Percentiles rank a stretch among this genome's conserved stretches.
Evolutionary conservation across 1,140 invertebrate genomes (phyloP).

Genomic region (roundworm (Caenorhabditis elegans)): DNA sequence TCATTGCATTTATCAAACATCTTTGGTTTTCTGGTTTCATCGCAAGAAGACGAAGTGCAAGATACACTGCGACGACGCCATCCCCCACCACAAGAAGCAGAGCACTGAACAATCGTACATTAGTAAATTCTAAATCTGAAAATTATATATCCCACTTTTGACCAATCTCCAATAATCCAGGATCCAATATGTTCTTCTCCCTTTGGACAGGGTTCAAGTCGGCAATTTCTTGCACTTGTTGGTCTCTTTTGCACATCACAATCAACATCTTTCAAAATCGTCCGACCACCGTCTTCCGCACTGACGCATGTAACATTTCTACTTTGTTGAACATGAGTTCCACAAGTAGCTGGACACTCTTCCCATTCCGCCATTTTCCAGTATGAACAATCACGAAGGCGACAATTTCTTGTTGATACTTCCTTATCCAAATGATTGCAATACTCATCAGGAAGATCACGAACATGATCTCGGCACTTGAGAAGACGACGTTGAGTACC

Average conservation of each 20-base stretch:
- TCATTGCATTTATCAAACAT: constrained; percentile 61
- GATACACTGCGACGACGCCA: constrained; percentile 32
- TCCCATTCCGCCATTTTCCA: constrained; percentile 55
- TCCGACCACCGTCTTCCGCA: not conserved
- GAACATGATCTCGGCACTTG: constrained; percentile 56
- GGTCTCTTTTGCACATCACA: constrained; percentile 56
- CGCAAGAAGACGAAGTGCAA: constrained; percentile 40
- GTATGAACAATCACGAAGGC: constrained; percentile 49
- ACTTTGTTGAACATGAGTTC: constrained; percentile 51
- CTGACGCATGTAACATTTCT: constrained; percentile 51
- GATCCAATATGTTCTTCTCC: constrained; percentile 46
- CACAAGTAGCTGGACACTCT: constrained; percentile 57
- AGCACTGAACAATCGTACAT: constrained; percentile 15
- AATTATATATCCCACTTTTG: constrained; percentile 37
- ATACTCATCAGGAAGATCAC: constrained; percentile 56
- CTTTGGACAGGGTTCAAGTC: constrained; percentile 54
- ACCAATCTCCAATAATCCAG: constrained; percentile 56
- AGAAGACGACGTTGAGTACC: constrained; percentile 60
- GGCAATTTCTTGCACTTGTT: constrained; percentile 45
- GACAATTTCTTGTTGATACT: constrained; percentile 40
- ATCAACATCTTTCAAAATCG: constrained; percentile 48
- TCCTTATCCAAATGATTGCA: constrained; percentile 55
- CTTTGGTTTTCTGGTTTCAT: constrained; percentile 38
- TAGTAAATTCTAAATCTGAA: not conserved
- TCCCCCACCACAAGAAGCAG: constrained; percentile 25